Percentiles rank a stretch among this genome's conserved stretches.
These are phyloP conservation scores for Mimumesa dahlbomi DNA, from an alignment of 2,888 invertebrate species.

Conservation along the genomic window DNA sequence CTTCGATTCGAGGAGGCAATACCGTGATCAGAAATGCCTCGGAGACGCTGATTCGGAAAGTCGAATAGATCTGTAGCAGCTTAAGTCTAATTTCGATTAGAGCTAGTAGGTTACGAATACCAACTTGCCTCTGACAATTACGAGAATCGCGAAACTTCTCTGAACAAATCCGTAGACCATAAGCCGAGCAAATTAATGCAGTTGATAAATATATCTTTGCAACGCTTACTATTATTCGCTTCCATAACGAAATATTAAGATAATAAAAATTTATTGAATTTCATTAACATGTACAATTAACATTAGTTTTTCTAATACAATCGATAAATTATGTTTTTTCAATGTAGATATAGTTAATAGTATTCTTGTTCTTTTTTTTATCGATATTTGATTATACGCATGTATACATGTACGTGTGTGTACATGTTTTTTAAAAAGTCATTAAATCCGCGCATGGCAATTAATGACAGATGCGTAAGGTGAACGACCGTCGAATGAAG, in stretches of 20 bases:
- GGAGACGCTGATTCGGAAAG: slow-evolving; percentile 42
- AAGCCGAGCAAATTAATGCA: neutral
- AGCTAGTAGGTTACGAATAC: neutral
- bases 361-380: no score
- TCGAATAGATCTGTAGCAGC: slow-evolving; percentile 17
- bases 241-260: no score
- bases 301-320: no score
- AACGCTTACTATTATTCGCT: no score
- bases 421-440: neutral
- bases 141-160: neutral
- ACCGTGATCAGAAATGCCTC: slow-evolving; percentile 43
- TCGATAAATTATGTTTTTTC: no score
- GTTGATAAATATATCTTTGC: no score
- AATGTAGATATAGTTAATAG: no score
- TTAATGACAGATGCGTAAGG: neutral
- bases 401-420: no score
- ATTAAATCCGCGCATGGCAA: neutral
- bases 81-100: slow-evolving; percentile 31
- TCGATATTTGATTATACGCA: neutral
- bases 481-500: neutral
- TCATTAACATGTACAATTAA: no score
- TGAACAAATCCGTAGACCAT: neutral
- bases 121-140: neutral
- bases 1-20: slow-evolving; percentile 56
- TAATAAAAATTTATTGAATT: no score